Evolutionary conservation across 2,113 vertebrate species (phyloP).

Genomic region (Gymnobelideus leadbeateri): DNA sequence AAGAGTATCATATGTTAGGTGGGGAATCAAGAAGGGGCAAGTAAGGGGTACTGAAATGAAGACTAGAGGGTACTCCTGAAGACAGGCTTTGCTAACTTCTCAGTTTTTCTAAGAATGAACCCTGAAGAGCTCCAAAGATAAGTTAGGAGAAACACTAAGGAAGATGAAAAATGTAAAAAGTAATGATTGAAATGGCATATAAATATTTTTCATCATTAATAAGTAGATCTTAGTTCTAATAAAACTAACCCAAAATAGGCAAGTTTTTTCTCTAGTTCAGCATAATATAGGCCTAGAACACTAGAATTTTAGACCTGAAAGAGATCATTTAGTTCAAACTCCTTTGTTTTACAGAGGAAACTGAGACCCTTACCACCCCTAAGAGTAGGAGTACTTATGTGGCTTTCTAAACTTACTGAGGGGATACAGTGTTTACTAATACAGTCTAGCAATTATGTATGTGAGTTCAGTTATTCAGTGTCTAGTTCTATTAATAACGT

Average conservation of each 20-base stretch:
- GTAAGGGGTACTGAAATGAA: background rate
- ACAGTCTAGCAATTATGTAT: constrained; percentile 73
- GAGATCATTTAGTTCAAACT: background rate
- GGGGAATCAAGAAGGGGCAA: background rate
- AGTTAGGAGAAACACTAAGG: constrained; percentile 29
- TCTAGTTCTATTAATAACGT: constrained; percentile 81
- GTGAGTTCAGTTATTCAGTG: constrained; percentile 73
- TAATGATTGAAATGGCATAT: background rate
- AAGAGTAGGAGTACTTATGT: constrained; percentile 50
- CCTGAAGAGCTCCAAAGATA: background rate
- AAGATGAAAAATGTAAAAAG: constrained; percentile 21
- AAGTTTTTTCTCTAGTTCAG: constrained; percentile 18
- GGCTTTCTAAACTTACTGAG: constrained; percentile 62
- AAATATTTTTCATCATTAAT: constrained; percentile 5
- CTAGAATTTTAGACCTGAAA: background rate
- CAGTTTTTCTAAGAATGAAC: background rate
- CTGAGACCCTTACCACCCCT: background rate
- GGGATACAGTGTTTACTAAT: constrained; percentile 64
- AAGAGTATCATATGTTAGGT: background rate
- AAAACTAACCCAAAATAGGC: constrained; percentile 1
- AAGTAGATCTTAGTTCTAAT: background rate
- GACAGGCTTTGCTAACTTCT: constrained; percentile 10
- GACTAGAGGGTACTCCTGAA: background rate
- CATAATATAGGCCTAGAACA: background rate
- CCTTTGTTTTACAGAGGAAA: background rate